phyloP scores from a whole-genome alignment of 2,888 invertebrate genomes.

The Agrochola lychnidis region DNA sequence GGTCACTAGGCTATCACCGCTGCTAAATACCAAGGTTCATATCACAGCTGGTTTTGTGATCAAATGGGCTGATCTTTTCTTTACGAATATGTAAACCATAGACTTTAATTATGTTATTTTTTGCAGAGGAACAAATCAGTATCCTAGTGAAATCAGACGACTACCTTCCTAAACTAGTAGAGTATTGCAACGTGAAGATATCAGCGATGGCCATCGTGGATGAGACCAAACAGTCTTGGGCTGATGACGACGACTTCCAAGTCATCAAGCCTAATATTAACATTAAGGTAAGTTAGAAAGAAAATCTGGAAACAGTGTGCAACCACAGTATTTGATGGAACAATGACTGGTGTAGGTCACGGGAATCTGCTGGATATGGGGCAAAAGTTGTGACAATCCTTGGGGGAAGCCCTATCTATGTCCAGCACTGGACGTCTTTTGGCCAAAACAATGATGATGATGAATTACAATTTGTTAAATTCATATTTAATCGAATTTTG shows the following conservation, averaged over 20 bases:
- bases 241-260: conserved; percentile 95
- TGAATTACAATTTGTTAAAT: not conserved
- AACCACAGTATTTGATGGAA: not conserved
- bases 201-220: conserved; percentile 94
- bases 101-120: not conserved
- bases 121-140: conserved; percentile 87
- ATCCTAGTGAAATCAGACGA: conserved; percentile 92
- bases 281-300: conserved; percentile 90
- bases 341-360: not conserved
- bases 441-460: not conserved
- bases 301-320: not conserved
- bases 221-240: conserved; percentile 96
- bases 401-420: not conserved
- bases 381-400: not conserved
- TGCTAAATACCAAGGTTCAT: not conserved
- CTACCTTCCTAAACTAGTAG: conserved; percentile 94
- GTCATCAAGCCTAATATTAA: conserved; percentile 93
- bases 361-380: not conserved
- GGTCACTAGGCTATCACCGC: no score
- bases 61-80: not conserved
- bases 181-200: conserved; percentile 95
- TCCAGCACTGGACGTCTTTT: not conserved
- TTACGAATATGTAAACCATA: not conserved
- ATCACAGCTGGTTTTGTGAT: not conserved
- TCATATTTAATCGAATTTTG: not conserved